These are phyloP conservation scores for Phytoseiulus persimilis DNA, from an alignment of 2,888 invertebrate species.

Conservation along the genomic window DNA sequence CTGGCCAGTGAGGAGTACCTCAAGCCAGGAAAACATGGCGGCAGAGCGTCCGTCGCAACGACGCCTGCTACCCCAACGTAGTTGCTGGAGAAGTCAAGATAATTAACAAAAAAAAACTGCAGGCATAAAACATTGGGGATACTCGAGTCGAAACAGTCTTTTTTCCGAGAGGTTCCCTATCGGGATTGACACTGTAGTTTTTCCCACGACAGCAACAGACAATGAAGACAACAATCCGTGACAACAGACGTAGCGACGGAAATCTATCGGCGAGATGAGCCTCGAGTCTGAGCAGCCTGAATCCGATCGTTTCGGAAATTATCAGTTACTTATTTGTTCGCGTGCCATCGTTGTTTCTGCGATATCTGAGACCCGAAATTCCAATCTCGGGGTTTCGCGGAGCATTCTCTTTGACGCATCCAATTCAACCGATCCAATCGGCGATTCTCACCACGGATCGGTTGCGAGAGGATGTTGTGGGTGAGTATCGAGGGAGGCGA, in stretches of 20 bases:
- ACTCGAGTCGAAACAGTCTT: background rate
- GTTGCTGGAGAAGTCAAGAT: background rate
- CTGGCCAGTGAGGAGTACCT: constrained; percentile 94
- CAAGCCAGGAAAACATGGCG: constrained; percentile 58
- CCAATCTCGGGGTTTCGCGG: background rate
- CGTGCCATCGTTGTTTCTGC: background rate
- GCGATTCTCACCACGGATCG: background rate
- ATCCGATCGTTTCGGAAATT: background rate
- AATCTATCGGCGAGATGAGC: background rate
- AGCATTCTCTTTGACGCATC: background rate
- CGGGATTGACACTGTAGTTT: background rate
- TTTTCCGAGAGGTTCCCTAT: background rate
- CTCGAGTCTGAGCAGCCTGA: background rate
- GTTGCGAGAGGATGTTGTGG: background rate
- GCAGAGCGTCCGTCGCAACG: background rate
- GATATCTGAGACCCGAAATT: background rate
- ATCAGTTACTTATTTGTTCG: background rate
- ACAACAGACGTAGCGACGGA: background rate
- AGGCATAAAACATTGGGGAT: background rate
- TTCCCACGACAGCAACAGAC: background rate
- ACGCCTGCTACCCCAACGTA: constrained; percentile 32
- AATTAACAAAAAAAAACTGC: background rate
- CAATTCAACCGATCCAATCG: background rate
- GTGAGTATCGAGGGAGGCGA: background rate
- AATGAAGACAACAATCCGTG: background rate